These are phyloP conservation scores for Acleris holmiana DNA, from an alignment of 2,888 invertebrate species.

Conservation along the genomic window DNA sequence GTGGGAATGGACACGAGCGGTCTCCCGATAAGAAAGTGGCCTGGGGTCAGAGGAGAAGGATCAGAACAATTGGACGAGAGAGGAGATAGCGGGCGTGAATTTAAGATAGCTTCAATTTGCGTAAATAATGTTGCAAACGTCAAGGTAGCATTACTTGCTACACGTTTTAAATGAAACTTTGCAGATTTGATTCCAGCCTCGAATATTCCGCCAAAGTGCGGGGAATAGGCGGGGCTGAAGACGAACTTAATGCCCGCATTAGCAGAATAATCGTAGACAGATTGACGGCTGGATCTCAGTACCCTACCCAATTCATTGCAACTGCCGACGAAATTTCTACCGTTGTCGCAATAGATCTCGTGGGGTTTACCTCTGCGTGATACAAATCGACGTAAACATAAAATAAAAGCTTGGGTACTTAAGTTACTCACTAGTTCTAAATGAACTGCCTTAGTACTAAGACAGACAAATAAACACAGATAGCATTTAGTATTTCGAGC, in stretches of 20 bases:
- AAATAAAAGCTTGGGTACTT: not conserved
- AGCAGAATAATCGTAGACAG: not conserved
- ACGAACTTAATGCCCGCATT: not conserved
- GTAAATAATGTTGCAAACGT: too few relatives aligned
- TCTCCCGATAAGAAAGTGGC: conserved; percentile 9
- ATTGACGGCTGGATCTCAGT: conserved; percentile 5
- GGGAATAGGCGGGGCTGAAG: conserved; percentile 8
- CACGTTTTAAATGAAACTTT: too few relatives aligned
- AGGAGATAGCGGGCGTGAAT: too few relatives aligned
- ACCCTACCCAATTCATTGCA: conserved; percentile 1
- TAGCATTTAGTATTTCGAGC: not conserved
- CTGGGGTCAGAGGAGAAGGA: conserved; percentile 6
- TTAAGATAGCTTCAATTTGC: too few relatives aligned
- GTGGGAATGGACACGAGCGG: not conserved
- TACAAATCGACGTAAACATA: not conserved
- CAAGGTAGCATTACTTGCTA: not conserved
- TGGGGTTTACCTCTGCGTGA: not conserved
- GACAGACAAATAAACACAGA: not conserved
- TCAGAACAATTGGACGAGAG: conserved; percentile 6
- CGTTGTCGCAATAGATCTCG: not conserved
- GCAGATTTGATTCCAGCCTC: not conserved
- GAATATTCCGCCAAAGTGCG: not conserved
- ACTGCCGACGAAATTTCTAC: not conserved
- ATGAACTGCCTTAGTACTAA: not conserved
- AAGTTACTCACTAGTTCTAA: conserved; percentile 5